A percentile compares a stretch with the other conserved stretches of the same genome.
Conservation (phyloP, 2,888 invertebrate genomes). For the Xanthorhoe designata region DNA sequence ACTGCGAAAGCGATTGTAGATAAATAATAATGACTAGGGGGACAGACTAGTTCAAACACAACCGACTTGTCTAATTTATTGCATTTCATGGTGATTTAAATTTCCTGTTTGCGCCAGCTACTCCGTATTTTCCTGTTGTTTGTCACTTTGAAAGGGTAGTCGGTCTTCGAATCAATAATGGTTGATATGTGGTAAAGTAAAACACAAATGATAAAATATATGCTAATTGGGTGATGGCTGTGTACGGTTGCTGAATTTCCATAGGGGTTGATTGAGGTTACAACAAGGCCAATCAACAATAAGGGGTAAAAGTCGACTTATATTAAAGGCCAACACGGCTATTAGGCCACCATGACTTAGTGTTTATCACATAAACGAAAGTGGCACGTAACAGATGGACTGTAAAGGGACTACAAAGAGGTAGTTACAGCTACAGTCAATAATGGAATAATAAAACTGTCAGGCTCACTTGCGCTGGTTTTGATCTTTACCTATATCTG, state of each 20-base stretch:
- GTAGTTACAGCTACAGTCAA: not conserved
- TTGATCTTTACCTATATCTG: not conserved
- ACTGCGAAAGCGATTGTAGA: too few relatives aligned
- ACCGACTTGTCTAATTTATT: slow-evolving; percentile 46
- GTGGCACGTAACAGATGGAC: not conserved
- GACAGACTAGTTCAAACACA: not conserved
- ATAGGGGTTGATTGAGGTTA: slow-evolving; percentile 15
- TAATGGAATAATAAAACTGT: not conserved
- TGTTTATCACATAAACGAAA: not conserved
- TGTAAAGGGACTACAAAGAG: not conserved
- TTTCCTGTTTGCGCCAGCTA: slow-evolving; percentile 59
- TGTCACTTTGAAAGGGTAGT: slow-evolving; percentile 67
- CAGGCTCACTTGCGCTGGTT: not conserved
- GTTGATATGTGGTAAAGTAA: slow-evolving; percentile 31
- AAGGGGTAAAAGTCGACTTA: not conserved
- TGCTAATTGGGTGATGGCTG: slow-evolving; percentile 3
- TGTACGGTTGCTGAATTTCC: slow-evolving; percentile 39
- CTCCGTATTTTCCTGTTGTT: slow-evolving; percentile 67
- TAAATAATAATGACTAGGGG: too few relatives aligned
- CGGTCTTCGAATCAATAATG: slow-evolving; percentile 64
- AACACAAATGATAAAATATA: not conserved
- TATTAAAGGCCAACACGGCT: not conserved
- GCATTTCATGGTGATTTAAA: slow-evolving; percentile 63
- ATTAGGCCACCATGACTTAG: not conserved
- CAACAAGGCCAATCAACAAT: slow-evolving; percentile 6